Base-by-base conservation (phyloP, 2,797 vertebrate species). In the Picus viridis region DNA sequence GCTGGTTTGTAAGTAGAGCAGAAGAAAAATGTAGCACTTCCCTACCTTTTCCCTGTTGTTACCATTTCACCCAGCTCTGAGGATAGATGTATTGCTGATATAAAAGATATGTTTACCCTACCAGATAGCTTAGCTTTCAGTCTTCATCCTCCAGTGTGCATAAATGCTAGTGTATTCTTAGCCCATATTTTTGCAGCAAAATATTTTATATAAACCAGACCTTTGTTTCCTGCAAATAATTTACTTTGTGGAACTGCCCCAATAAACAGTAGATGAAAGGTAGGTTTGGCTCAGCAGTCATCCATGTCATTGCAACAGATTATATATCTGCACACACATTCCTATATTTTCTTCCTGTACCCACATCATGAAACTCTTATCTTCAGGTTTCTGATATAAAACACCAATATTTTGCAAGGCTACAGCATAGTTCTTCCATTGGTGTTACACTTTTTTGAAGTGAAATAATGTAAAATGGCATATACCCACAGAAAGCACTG, bases 21-120 rank as follows among this genome's bases (percentile, higher is more conserved):
- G 32, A 77, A 80, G 41, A 70, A 70, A 63, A 86, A 22, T 6
- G 23, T n/a, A 36, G 9, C 2, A 4, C 6, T 86, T 93, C 27
- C 14, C 13, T 86, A 9, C n/a, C 18, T 87, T 88, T 76, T 41
- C 61, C 30, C 24, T 23, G 20, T 36, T 84, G 45, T 64, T 86
- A 88, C 88, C 34, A 71, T 85, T 90, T 84, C 49, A 58, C 49
- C 65, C 22, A 88, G 2, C 45, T 74, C 7, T 1, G 82, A 74
- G 45, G 61, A 58, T 39, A 30, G 56, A 71, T 86, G 9, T 61
- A 64, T 36, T 57, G 34, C 61, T 84, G 61, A 82, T 57, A 63
- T 51, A 62, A 79, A 90, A 90, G 61, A 51, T 61, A 24, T 45
- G 39, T 91, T 94, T 92, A 74, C 41, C 22, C 19, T 94, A 34